Evolutionary conservation across 1,140 invertebrate genomes (phyloP), one percentile per base, ranked within the genome.

Genomic region (Pararge aegeria): DNA sequence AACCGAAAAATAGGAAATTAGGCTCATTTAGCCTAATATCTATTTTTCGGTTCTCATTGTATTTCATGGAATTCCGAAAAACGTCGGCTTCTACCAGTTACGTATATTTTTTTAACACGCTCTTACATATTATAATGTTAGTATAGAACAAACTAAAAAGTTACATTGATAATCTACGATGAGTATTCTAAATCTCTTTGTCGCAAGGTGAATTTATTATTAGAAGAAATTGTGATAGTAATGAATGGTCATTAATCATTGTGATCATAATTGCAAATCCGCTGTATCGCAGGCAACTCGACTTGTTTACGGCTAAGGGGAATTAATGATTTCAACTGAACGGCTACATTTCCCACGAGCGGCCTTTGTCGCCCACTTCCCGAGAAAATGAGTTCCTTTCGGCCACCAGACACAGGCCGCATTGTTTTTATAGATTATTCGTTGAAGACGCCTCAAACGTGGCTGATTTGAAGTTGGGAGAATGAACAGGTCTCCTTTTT

Each of bases 371-470:
- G 66, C 53, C 57, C 61, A 64, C 56, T 75, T 73, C 73, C 62
- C 64, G 62, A 66, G 73, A 75, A 73, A 59, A 61, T 57, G 55
- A 59, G 46, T 48, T 64, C 63, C 55, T 62, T 63, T 56, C 53
- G 67, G 62, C 64, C 58, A 56, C 60, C 59, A 53, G 66, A 60
- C 46, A 27, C 27, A 27, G 27, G 27, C 27, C 27, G 62, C 64
- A 61, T 73, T 75, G 65, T 73, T 71, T 76, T 76, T 76, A 66
- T 71, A 68, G 66, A 73, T 66, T 52, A 49, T 73, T 76, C 70
- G 54, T 55, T 73, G 68, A 68, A 71, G 18, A 51, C 54, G 21
- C 46, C 38, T 59, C 42, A 52, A 59, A 60, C 4, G 37, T 7
- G 55, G 50, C 42, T 64, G 40, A 29, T 54, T 40, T 64, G 49